Base-by-base conservation (phyloP, 2,113 vertebrate species). In the Aegotheles bennettii region DNA sequence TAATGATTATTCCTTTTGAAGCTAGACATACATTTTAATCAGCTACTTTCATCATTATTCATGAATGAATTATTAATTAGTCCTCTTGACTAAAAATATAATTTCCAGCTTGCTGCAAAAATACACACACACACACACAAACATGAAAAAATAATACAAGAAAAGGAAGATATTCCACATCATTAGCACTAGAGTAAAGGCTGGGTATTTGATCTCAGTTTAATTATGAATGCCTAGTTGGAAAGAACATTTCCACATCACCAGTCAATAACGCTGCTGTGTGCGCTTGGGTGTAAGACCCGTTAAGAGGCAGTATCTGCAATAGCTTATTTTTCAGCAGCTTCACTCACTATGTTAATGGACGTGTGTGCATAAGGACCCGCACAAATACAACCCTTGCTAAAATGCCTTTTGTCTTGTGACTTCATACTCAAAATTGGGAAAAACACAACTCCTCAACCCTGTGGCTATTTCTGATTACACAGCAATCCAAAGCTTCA, bases 61-160 rank as follows among this genome's bases (percentile, higher is more conserved):
- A 97, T 91, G 83, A 95, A 98, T 99, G 97, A 98, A 99, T 99
- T 99, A 99, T 99, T 99, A 98, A 99, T 98, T 97, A 97, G 95
- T 82, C 90, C 94, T 97, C 95, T 94, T 70, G 84, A 96, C 91
- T 97, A 98, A 98, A 97, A 97, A 97, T 97, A 98, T 60, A 78
- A 94, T 95, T 97, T 86, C 95, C 95, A 97, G 54, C 88, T 98
- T 97, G 96, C 97, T 98, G 97, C 87, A 97, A 95, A 97, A 95
- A 97, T 90, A 93, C 42, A 97, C 93, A 67, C 56, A 40, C 65
- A 59, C 29, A 94, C 48, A 56, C 53, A 73, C 89, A 95, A 97
- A 95, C 81, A 94, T 96, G 87, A 96, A 97, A 93, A 97, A 95
- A 92, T 88, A 91, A 94, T 94, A 85, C 87, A 95, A 94, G 83